A percentile compares a stretch with the other conserved stretches of the same genome.
Conservation (phyloP, 2,113 vertebrate species). For the Ctenodactylus gundi region DNA sequence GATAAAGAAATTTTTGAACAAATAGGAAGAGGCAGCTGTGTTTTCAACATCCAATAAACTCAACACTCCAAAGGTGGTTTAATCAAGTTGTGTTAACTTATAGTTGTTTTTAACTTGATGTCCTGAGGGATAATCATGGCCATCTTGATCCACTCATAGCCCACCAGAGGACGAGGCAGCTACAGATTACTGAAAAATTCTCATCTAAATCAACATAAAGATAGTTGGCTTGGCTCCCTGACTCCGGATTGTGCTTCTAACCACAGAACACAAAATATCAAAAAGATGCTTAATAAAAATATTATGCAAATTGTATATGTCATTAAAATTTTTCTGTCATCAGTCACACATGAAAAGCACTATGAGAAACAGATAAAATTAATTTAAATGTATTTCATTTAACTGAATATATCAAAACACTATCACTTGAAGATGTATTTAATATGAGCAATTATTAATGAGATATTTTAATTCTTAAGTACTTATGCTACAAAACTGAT, state of each 20-base stretch:
- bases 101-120: background rate
- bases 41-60: background rate
- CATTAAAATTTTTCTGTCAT: background rate
- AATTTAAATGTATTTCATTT: constrained; percentile 13
- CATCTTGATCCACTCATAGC: background rate
- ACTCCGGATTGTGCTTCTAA: background rate
- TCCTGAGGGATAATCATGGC: background rate
- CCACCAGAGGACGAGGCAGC: background rate
- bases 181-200: background rate
- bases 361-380: background rate
- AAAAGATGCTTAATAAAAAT: background rate
- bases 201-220: background rate
- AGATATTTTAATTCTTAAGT: background rate
- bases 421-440: background rate
- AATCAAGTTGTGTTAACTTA: background rate
- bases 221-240: background rate
- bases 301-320: background rate
- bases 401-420: background rate
- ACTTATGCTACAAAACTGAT: background rate
- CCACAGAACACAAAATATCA: background rate
- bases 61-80: background rate
- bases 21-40: background rate
- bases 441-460: background rate
- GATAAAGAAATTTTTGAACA: constrained; percentile 8
- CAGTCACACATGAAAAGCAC: background rate